Evolutionary conservation across 2,888 invertebrate genomes (phyloP), one percentile per base, ranked within the genome.

Genomic region (Chironomus tentans): DNA sequence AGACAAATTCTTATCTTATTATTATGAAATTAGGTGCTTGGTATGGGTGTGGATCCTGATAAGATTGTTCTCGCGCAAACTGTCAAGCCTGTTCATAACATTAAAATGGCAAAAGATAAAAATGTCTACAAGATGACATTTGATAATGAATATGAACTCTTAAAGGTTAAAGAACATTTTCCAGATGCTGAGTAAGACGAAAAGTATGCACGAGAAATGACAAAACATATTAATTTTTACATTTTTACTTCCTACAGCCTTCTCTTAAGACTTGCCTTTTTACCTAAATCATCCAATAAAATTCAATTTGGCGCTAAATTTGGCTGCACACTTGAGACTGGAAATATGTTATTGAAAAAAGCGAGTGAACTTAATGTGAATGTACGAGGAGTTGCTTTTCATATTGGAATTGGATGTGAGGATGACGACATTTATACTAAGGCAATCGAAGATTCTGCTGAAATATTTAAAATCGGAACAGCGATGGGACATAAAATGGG

Each of bases 11-110:
- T 46, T 38, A 38, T 15, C 12, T 24, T 24, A 12, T 68, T 65
- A n/a, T 46, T 69, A 18, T 18, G 5, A 28, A 46, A 46, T 10
- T 69, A 72, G 74, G 81, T 87, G 12, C 78, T 86, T 50, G 81
- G 81, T 24, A 78, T 84, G 71, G 84, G 85, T 6, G 84, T 86
- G 3, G 78, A 80, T 13, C 80, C 84, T 0, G 79, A 81, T 4
- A 82, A 84, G 61, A 86, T 86, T 77, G 83, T 87, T 77, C 86
- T 84, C 79, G 86, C 86, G 76, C 85, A 86, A 79, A 86, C 86
- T 0, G 86, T 86, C 80, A 86, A 86, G 80, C 84, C 85, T 78
- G 79, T 80, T 4, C 84, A 85, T 48, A 84, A 84, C 80, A 81
- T 87, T 78, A 81, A 80, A 77, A 83, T 83, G 79, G 85, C 86